Base-by-base conservation (phyloP, 1,140 invertebrate genomes). In the Conopomorpha cramerella region DNA sequence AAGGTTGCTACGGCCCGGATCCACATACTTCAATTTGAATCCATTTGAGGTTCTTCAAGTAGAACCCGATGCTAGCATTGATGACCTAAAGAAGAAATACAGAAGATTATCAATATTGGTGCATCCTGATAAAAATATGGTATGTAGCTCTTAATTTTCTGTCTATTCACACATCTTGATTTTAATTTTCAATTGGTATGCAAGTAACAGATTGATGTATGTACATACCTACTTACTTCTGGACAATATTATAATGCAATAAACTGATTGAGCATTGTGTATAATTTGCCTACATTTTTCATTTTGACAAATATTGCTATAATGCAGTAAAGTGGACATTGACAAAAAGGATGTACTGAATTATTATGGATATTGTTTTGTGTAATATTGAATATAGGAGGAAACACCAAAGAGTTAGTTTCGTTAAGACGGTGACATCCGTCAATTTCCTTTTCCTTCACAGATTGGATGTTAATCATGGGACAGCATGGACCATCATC, bases 71-170 rank as follows among this genome's bases (percentile, higher is more conserved):
- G 84, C 87, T 15, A 73, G 88, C 17, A 64, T 98, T 26, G 93
- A 96, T 52, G 92, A 96, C 65, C 89, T 98, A 15, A 97, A 97
- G 67, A 98, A 96, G 64, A 96, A 96, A 78, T 99, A 98, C 68
- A 86, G 93, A 73, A 85, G 92, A 53, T 85, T 99, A 55, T 99
- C 96, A 10, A 95, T 99, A 71, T 81, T 99, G 45, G 94, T 99
- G 1, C 97, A 99, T 89, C 98, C 97, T 29, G 95, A 99, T 60
- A 98, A 98, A 81, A 99, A 99, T 81, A 77, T 77, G 41, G 77
- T 79, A 49, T 64, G 62, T 50, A 16, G n/a, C n/a, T n/a, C n/a
- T n/a, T n/a, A n/a, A n/a, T n/a, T n/a, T n/a, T n/a, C n/a, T n/a
- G n/a, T n/a, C n/a, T n/a, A n/a, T n/a, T n/a, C n/a, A n/a, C n/a